Evolutionary conservation across 1,140 invertebrate species (phyloP).

Genomic region (Lepidurus packardi): DNA sequence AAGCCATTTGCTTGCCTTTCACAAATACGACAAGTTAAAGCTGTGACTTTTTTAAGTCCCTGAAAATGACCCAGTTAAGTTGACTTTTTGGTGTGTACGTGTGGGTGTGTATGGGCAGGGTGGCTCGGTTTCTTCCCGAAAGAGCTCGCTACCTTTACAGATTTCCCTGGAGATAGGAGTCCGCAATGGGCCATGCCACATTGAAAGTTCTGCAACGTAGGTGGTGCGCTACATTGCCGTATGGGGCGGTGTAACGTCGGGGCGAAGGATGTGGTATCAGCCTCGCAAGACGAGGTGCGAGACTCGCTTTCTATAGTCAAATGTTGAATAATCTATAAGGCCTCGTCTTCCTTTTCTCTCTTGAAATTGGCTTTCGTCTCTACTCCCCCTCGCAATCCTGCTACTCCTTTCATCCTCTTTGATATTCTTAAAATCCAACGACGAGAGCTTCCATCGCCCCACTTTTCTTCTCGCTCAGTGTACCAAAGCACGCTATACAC

Average conservation of each 20-base stretch:
- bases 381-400: background rate
- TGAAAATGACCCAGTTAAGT: slow-evolving; percentile 1
- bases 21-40: background rate
- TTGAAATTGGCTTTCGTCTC: background rate
- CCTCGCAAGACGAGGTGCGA: background rate
- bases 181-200: background rate
- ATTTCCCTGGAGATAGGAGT: background rate
- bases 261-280: background rate
- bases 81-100: background rate
- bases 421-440: background rate
- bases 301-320: background rate
- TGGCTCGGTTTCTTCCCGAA: background rate
- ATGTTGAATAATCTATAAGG: background rate
- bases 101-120: background rate
- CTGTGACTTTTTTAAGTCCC: background rate
- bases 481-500: background rate
- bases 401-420: background rate
- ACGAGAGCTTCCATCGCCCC: background rate
- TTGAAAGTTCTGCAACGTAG: background rate
- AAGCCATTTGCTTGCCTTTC: background rate
- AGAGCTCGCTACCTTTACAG: slow-evolving; percentile 18
- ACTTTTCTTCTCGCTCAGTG: background rate
- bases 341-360: background rate
- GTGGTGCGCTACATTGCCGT: background rate
- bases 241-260: background rate